Evolutionary conservation across 2,797 vertebrate genomes (phyloP).

Genomic region (Merluccius polli): DNA sequence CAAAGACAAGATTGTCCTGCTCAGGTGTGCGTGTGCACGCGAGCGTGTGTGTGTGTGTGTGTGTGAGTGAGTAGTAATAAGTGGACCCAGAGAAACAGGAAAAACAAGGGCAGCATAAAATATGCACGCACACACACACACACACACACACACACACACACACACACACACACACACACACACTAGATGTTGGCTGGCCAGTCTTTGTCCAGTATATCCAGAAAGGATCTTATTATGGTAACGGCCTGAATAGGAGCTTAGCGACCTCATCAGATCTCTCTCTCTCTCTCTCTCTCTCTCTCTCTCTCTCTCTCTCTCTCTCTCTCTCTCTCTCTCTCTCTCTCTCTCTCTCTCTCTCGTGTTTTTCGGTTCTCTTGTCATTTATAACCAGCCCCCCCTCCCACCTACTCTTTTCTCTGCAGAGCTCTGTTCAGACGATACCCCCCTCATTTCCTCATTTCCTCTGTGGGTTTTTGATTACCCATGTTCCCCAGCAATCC

Average conservation of each 20-base stretch:
- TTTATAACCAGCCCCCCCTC: constrained; percentile 3
- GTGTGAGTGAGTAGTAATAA: constrained; percentile 3
- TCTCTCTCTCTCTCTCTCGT: constrained; percentile 6
- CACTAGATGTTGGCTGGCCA: constrained; percentile 34
- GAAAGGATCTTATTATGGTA: constrained; percentile 50
- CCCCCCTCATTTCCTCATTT: constrained; percentile 50
- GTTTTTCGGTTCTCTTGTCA: constrained; percentile 4
- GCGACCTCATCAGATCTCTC: constrained; percentile 51
- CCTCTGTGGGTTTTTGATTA: constrained; percentile 43
- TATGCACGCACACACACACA: not conserved
- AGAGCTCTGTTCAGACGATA: constrained; percentile 49
- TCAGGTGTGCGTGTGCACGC: constrained; percentile 39
- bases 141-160: not conserved
- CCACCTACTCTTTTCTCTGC: constrained; percentile 20
- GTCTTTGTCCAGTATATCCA: constrained; percentile 56
- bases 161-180: constrained; percentile 26
- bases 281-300: constrained; percentile 18
- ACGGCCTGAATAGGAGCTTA: constrained; percentile 47
- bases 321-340: constrained; percentile 12
- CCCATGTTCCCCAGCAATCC: constrained; percentile 26
- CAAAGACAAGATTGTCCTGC: constrained; percentile 48
- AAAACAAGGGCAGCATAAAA: not conserved
- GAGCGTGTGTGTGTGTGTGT: constrained; percentile 33
- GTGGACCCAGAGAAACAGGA: constrained; percentile 3
- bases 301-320: constrained; percentile 14